phyloP scores from a whole-genome alignment of 37 sponge, comb jelly and placozoan species.

The Halichondria panicea region DNA sequence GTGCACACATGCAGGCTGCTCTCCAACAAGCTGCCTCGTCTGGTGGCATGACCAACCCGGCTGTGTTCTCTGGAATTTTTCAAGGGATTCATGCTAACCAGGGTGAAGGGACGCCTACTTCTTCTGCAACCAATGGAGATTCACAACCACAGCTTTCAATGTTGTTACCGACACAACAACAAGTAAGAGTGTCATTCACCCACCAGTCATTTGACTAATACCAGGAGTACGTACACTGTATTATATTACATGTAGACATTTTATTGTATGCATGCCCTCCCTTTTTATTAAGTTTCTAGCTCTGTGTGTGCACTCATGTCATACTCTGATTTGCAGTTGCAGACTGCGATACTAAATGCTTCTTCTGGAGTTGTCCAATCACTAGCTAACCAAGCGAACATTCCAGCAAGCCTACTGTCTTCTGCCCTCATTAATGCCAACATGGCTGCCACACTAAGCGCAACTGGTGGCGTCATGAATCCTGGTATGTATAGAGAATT shows the following conservation, averaged over 20 bases:
- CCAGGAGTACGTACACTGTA: too few species aligned
- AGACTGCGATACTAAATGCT: background rate
- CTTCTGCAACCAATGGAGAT: conserved; percentile 1
- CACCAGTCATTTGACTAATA: too few species aligned
- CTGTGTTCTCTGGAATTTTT: conserved; percentile 43
- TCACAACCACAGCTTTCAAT: conserved; percentile 24
- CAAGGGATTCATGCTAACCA: conserved; percentile 37
- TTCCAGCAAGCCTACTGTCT: conserved; percentile 61
- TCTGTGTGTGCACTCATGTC: too few species aligned
- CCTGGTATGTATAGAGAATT: background rate
- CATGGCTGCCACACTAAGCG: conserved; percentile 9
- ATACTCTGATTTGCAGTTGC: too few species aligned
- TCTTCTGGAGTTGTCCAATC: conserved; percentile 27
- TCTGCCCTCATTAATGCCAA: conserved; percentile 64
- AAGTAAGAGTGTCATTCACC: conserved; percentile 2
- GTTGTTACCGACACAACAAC: conserved; percentile 48
- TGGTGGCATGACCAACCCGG: conserved; percentile 29
- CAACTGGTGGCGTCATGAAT: background rate
- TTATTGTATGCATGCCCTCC: background rate
- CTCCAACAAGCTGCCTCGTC: conserved; percentile 10
- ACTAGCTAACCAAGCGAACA: conserved; percentile 54
- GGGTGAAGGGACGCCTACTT: conserved; percentile 3
- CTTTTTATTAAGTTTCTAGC: background rate
- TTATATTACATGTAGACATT: too few species aligned
- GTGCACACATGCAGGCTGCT: background rate